Evolutionary conservation across 1,140 invertebrate species (phyloP), one percentile per base, ranked within the genome.

Genomic region (Scaptomyza pallida): DNA sequence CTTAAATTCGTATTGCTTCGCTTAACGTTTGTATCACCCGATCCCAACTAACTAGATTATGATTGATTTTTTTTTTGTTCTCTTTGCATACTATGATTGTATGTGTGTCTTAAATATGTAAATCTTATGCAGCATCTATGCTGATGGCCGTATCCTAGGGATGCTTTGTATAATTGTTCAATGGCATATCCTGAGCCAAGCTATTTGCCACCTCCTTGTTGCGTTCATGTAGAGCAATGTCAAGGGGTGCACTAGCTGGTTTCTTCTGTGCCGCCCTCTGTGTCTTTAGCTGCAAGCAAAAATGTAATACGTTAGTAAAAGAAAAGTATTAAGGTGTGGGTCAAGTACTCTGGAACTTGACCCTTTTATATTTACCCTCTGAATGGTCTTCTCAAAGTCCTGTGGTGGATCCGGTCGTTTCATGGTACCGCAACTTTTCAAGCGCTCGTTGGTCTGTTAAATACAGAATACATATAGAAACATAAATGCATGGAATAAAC

Each of bases 381-480:
- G 88, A 75, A 91, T 91, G 64, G 90, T 91, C 75, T 91, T 91
- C 71, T 91, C 90, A 45, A 91, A 91, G 57, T 91, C 90, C 72
- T 91, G 90, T 52, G 91, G 90, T 9, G 90, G 90, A 43, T 91
- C 90, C 1, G 88, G 82, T 26, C 89, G 75, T 54, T 90, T 91
- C 75, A 90, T 89, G 9, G 90, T 91, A 57, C 76, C 76, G 71
- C 89, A 90, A 52, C 72, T 70, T 51, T 88, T 83, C 43, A 91
- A 62, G 30, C 86, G 77, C 16, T 89, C 83, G 50, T 89, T 89
- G 37, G 83, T 86, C 81, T 86, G 67, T 12, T 51, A 60, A 44
- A 40, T 43, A 48, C 13, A 55, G 26, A 30, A 70, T 51, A 60
- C 40, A 40, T 43, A 48, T 16, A 55, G 26, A 30, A 70, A 63